Evolutionary conservation across 2,113 vertebrate genomes (phyloP), one percentile per base, ranked within the genome.

Genomic region (Gavialis gangeticus): DNA sequence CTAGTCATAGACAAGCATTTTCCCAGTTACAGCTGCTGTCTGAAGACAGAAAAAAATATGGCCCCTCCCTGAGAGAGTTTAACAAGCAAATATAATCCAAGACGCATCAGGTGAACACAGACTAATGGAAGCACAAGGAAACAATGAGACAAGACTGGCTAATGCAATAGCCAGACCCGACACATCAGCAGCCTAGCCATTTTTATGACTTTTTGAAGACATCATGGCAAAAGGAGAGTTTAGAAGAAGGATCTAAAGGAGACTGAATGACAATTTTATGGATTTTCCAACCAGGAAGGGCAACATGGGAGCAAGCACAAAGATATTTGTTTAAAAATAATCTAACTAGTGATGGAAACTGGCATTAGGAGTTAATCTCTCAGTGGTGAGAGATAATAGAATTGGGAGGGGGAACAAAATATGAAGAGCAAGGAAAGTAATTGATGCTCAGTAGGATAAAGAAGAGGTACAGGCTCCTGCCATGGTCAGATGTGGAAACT

Each of bases 21-120:
- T 55, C 63, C 22, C 16, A 22, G 56, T 58, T 55, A 0, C 1
- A 57, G 22, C 0, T 0, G 24, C 2, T 10, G 22, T 30, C 25
- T 30, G 78, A 55, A 46, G 75, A 71, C 0, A 0, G 22, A 46
- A 46, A 46, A 46, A 46, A 46, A 46, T 46, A 12, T 0, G 0
- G 27, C 22, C 5, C 15, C 24, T 46, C 19, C 16, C 10, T 3
- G 28, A 30, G n/a, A 4, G 3, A 10, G 46, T 46, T 46, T 46
- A 46, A 46, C 46, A 46, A 46, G 46, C 46, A 46, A 9, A 46
- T 46, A 46, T 46, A 46, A 46, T 46, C 46, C 46, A 46, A 46
- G 46, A 46, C 7, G 8, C 46, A 46, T 46, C 46, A 46, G 6
- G 46, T 0, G 2, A 18, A 13, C 0, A 0, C 0, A 1, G 75